Evolutionary conservation across 2,888 invertebrate genomes (phyloP).

Genomic region (Anoplius nigerrimus): DNA sequence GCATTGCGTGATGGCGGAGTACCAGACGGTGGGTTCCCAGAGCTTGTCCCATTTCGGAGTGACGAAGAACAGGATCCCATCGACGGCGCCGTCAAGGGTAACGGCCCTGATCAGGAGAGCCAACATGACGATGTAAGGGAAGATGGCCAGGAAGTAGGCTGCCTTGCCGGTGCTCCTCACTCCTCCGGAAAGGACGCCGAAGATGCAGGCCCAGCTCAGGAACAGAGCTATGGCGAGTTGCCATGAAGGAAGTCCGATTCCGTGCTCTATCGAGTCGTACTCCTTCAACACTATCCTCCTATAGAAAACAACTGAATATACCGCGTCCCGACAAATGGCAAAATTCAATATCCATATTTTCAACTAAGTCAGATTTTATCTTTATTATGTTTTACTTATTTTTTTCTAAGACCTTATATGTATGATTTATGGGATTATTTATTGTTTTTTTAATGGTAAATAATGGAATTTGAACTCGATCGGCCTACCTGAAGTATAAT

Average conservation of each 20-base stretch:
- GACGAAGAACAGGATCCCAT: conserved; percentile 81
- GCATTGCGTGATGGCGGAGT: conserved; percentile 80
- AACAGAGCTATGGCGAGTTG: conserved; percentile 76
- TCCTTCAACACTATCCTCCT: conserved; percentile 78
- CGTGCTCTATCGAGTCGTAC: conserved; percentile 75
- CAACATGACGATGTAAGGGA: conserved; percentile 80
- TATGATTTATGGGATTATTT: no score
- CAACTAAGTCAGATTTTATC: not conserved
- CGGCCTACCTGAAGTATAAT: conserved; percentile 62
- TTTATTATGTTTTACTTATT: not conserved
- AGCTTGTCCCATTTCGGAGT: conserved; percentile 81
- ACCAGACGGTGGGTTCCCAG: conserved; percentile 79
- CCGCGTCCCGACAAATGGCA: no score
- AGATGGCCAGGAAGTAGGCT: conserved; percentile 83
- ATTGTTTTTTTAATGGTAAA: no score
- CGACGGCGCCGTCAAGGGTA: conserved; percentile 79
- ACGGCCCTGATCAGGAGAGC: conserved; percentile 79
- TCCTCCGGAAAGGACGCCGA: conserved; percentile 77
- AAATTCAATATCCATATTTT: no score
- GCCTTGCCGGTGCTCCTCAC: conserved; percentile 80
- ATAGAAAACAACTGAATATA: conserved; percentile 20
- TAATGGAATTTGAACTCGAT: not conserved
- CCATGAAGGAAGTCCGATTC: conserved; percentile 79
- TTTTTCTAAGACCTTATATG: no score
- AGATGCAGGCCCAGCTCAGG: conserved; percentile 77